Percentiles rank a stretch among this genome's conserved stretches.
Conservation (phyloP, 2,113 vertebrate species). For the Dolichallabes microphthalmus region DNA sequence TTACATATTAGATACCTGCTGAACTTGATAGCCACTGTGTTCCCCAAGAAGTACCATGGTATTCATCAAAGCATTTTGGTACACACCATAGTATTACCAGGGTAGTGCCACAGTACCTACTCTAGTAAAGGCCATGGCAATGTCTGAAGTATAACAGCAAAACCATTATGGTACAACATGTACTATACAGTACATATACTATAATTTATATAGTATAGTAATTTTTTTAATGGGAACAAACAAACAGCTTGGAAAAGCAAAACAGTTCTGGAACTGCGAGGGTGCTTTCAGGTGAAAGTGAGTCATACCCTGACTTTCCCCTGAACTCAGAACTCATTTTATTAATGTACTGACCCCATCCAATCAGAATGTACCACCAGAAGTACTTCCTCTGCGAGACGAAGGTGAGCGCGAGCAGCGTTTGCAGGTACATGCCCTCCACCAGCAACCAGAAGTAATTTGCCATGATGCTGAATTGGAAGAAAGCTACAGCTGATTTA, state of each 20-base stretch:
- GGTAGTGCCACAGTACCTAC: no score
- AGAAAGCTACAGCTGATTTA: conserved; percentile 80
- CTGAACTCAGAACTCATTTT: background rate
- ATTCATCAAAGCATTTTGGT: no score
- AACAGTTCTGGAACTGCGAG: background rate
- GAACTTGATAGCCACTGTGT: no score
- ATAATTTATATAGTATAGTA: no score
- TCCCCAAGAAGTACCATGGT: no score
- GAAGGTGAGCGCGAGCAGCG: conserved; percentile 82
- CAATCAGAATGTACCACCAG: conserved; percentile 84
- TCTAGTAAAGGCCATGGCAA: no score
- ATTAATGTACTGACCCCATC: conserved; percentile 79
- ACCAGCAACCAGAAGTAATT: conserved; percentile 90
- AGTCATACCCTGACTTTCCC: background rate
- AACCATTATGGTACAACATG: no score
- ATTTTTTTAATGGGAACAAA: no score
- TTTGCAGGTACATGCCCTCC: conserved; percentile 88
- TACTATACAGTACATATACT: no score
- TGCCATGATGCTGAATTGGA: conserved; percentile 85
- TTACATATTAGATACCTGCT: no score
- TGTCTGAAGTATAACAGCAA: no score
- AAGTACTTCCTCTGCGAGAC: conserved; percentile 84
- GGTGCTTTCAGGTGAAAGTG: background rate
- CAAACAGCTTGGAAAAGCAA: background rate
- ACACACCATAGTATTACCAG: no score